A percentile compares a stretch with the other conserved stretches of the same genome.
phyloP scores from a whole-genome alignment of 2,888 invertebrate species.

The Limenitis camilla region DNA sequence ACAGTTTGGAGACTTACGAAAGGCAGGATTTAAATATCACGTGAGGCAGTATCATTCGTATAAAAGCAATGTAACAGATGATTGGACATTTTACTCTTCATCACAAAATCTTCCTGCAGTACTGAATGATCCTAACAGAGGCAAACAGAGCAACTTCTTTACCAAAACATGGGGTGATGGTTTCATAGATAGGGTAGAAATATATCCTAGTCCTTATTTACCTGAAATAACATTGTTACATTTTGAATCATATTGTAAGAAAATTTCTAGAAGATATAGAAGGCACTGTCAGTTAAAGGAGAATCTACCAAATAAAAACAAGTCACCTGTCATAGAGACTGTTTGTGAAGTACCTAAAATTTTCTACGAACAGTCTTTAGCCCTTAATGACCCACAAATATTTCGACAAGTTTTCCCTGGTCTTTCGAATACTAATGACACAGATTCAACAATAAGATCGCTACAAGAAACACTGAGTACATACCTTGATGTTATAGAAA shows the following conservation, averaged over 20 bases:
- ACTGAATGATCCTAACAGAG: constrained; percentile 93
- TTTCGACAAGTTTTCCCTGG: constrained; percentile 90
- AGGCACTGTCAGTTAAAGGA: constrained; percentile 76
- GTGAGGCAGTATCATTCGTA: constrained; percentile 79
- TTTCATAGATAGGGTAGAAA: constrained; percentile 88
- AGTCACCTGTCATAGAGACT: constrained; percentile 62
- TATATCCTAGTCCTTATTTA: constrained; percentile 85
- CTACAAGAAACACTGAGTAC: constrained; percentile 94
- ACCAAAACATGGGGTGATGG: constrained; percentile 98
- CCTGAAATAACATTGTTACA: constrained; percentile 88
- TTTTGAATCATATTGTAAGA: constrained; percentile 90
- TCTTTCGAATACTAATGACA: constrained; percentile 69
- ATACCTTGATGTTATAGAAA: constrained; percentile 95
- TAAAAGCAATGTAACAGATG: constrained; percentile 55
- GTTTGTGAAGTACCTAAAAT: constrained; percentile 86
- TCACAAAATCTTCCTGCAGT: constrained; percentile 96
- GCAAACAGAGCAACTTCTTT: constrained; percentile 94
- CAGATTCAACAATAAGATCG: constrained; percentile 78
- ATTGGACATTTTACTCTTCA: constrained; percentile 92
- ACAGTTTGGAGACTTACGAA: constrained; percentile 91
- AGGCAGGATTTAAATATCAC: constrained; percentile 91
- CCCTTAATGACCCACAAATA: constrained; percentile 84
- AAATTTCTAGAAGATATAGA: constrained; percentile 79
- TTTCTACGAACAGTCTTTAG: constrained; percentile 86
- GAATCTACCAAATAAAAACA: constrained; percentile 51